Evolutionary conservation across 2,797 vertebrate genomes (phyloP).

Genomic region (Brotogeris chrysoptera): DNA sequence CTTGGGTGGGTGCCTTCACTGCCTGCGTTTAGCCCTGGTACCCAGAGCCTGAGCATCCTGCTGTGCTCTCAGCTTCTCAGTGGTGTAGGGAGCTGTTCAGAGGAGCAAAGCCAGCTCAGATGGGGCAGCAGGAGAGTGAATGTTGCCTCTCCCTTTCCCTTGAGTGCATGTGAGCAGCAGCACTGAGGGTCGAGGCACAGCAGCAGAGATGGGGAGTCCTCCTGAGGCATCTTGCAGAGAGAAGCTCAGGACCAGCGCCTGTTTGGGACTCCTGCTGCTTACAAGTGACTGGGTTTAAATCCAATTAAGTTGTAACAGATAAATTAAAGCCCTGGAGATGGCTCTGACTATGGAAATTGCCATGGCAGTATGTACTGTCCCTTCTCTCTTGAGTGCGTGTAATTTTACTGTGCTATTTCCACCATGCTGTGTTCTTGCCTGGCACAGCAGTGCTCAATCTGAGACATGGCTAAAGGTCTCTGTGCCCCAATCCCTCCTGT

Average conservation of each 20-base stretch:
- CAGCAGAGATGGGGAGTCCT: not conserved
- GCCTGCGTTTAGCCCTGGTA: not conserved
- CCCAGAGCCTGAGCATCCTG: not conserved
- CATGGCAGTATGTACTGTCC: slow-evolving; percentile 41
- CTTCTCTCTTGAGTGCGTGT: slow-evolving; percentile 15
- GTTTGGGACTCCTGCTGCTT: slow-evolving; percentile 1
- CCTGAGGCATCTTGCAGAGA: not conserved
- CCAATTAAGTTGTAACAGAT: slow-evolving; percentile 53
- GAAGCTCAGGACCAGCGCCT: not conserved
- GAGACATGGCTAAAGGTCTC: not conserved
- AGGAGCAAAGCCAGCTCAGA: not conserved
- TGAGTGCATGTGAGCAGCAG: not conserved
- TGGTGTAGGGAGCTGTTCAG: not conserved
- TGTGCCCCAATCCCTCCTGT: not conserved
- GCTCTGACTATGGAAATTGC: slow-evolving; percentile 45
- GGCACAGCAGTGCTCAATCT: not conserved
- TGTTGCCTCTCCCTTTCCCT: not conserved
- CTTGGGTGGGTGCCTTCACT: not conserved
- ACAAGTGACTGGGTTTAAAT: slow-evolving; percentile 46
- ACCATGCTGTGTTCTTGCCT: not conserved
- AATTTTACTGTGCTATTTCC: slow-evolving; percentile 7
- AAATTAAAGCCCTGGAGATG: slow-evolving; percentile 52
- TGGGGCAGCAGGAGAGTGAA: not conserved
- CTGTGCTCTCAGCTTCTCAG: not conserved
- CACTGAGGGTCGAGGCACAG: accelerated